Evolutionary conservation across 2,797 vertebrate species (phyloP).

Genomic region (Sebastes melanostomus): DNA sequence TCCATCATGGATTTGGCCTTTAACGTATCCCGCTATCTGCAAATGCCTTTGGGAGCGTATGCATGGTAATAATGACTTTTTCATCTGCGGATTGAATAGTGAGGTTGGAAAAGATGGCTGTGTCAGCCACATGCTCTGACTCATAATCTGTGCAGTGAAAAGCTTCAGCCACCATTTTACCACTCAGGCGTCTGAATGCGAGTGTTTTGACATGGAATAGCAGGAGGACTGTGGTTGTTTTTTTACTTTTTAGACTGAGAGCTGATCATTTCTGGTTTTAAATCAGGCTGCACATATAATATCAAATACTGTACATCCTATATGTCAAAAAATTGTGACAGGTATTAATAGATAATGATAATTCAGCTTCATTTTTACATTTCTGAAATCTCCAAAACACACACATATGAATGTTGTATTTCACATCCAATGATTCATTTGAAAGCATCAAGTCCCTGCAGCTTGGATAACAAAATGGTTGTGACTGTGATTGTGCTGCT

Average conservation of each 20-base stretch:
- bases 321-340: background rate
- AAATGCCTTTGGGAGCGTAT: constrained; percentile 1
- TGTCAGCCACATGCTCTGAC: constrained; percentile 73
- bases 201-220: constrained; percentile 53
- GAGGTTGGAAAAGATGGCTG: constrained; percentile 63
- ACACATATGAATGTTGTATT: background rate
- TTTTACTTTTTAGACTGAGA: constrained; percentile 13
- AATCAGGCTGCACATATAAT: background rate
- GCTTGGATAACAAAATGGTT: constrained; percentile 3
- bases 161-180: constrained; percentile 77
- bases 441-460: background rate
- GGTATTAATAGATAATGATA: background rate
- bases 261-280: background rate
- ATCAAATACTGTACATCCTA: background rate
- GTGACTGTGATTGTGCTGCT: constrained; percentile 2
- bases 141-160: constrained; percentile 75
- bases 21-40: constrained; percentile 17
- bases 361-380: background rate
- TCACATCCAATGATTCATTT: background rate
- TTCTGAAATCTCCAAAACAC: background rate
- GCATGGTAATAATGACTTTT: constrained; percentile 55
- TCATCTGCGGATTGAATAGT: constrained; percentile 58
- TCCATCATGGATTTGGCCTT: constrained; percentile 26
- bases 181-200: constrained; percentile 51
- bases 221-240: constrained; percentile 3